Base-by-base conservation (phyloP, 2,113 vertebrate genomes). In the Antigone vipio region DNA sequence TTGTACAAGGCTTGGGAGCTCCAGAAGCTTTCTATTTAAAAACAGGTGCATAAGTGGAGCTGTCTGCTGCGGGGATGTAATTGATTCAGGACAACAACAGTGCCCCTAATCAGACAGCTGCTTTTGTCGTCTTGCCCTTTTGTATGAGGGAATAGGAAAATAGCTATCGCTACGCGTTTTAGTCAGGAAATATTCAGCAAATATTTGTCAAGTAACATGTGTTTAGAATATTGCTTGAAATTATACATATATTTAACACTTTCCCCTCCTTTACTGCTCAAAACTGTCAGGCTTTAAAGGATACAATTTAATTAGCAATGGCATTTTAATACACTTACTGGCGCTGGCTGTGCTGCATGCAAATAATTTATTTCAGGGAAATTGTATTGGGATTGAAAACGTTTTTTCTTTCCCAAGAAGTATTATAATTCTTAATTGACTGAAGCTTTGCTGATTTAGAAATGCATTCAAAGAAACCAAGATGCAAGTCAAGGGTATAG, bases 41-140 rank as follows among this genome's bases (percentile, higher is more conserved):
- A 96, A 85, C 96, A 98, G 94, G 96, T 98, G 91, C 88, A 16
- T 80, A 92, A 95, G 85, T 95, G 79, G 92, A 86, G 68, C 91
- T 88, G 55, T 94, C 93, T 92, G 72, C 93, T 95, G 59, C 4
- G 9, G 66, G 42, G 73, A 60, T 60, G 56, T 93, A 96, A 97
- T 94, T 97, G 96, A 96, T 87, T 92, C 94, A 89, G 95, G 90
- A 93, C 87, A 95, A 58, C 69, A 88, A 58, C 69, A 88, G 85
- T 91, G 58, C 94, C 95, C 94, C 96, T 95, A 87, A 96, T 96
- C 96, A 92, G 85, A 89, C 88, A 95, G 93, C 96, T 97, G 91
- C 96, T 97, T 95, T 85, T 95, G 71, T 95, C 85, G 24, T 72
- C 63, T 69, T 93, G 85, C 71, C 88, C 89, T 93, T 97, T 96